These are phyloP conservation scores for Schizaphis graminum DNA, from an alignment of 2,888 invertebrate species.

Conservation along the genomic window DNA sequence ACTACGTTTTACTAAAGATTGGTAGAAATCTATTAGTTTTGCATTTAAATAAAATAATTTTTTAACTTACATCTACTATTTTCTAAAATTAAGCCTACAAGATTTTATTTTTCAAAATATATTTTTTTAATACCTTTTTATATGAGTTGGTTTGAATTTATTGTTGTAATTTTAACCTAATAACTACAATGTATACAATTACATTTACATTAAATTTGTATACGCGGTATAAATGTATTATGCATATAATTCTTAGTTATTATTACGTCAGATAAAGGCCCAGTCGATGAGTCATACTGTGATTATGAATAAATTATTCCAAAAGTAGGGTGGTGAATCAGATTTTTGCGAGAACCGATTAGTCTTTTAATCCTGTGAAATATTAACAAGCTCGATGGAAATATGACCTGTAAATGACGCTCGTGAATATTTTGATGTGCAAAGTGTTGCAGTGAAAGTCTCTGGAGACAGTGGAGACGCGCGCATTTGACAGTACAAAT, in stretches of 20 bases:
- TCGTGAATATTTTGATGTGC: neutral
- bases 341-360: conserved; percentile 26
- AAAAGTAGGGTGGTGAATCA: neutral
- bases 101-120: neutral
- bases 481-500: neutral
- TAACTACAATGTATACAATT: neutral
- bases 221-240: neutral
- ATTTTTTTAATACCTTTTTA: neutral
- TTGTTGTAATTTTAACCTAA: neutral
- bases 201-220: neutral
- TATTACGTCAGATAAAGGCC: neutral
- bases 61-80: neutral
- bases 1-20: neutral
- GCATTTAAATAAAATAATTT: neutral
- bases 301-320: neutral
- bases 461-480: conserved; percentile 33
- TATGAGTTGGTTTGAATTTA: neutral
- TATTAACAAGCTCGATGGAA: conserved; percentile 42
- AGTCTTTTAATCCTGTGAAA: conserved; percentile 32
- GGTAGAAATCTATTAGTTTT: neutral
- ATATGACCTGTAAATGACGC: conserved; percentile 41
- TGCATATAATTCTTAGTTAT: neutral
- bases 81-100: neutral
- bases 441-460: neutral
- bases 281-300: conserved; percentile 25